Conservation (phyloP, 1,140 invertebrate species). For the Meloidogyne chitwoodi region DNA sequence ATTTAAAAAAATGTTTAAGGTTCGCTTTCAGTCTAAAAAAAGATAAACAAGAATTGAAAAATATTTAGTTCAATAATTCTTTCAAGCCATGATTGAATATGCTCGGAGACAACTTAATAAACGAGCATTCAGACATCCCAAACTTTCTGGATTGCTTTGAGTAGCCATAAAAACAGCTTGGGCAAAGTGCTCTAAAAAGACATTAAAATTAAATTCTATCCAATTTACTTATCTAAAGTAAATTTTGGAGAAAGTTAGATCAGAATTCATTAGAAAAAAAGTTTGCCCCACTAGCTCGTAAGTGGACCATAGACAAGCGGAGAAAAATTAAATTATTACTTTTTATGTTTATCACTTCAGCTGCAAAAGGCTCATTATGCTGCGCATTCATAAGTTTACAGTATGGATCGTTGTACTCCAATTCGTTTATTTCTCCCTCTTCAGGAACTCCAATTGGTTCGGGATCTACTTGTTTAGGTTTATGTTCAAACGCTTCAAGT, state of each 20-base stretch:
- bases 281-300: no score
- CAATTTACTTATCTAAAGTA: no score
- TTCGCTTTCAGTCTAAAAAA: neutral
- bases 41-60: neutral
- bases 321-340: no score
- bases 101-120: constrained; percentile 21
- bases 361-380: constrained; percentile 23
- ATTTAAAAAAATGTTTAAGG: neutral
- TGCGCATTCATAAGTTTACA: constrained; percentile 38
- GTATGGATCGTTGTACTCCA: constrained; percentile 34
- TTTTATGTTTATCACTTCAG: constrained; percentile 31
- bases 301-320: no score
- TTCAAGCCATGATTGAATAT: constrained; percentile 16
- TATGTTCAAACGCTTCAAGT: constrained; percentile 35
- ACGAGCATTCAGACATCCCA: constrained; percentile 23
- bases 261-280: no score
- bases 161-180: constrained; percentile 24
- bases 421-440: constrained; percentile 23
- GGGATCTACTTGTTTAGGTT: neutral
- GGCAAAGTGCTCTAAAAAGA: constrained; percentile 26
- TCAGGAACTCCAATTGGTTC: neutral
- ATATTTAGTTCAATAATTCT: neutral
- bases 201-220: neutral
- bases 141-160: constrained; percentile 17
- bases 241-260: no score